Conservation (phyloP, 2,113 vertebrate species). For the Bambusicola thoracicus region DNA sequence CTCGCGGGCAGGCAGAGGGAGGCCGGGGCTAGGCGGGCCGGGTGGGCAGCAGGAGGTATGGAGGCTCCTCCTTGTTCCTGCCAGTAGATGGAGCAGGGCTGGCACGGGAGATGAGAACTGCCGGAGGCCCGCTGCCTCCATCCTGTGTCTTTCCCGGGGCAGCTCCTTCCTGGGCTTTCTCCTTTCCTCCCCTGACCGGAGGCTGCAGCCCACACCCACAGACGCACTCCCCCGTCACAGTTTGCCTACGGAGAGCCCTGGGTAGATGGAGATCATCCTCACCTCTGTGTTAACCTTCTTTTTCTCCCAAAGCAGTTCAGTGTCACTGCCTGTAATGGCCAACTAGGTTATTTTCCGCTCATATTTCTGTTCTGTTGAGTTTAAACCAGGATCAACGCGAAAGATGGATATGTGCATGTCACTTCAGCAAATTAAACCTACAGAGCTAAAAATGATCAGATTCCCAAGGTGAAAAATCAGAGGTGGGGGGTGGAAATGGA, state of each 20-base stretch:
- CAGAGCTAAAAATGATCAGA: constrained; percentile 3
- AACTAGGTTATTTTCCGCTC: not conserved
- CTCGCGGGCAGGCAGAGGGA: not conserved
- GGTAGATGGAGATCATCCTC: not conserved
- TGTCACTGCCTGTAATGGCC: not conserved
- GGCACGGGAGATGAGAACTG: not conserved
- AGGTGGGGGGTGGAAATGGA: not conserved
- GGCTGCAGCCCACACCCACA: not conserved
- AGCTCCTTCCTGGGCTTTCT: not conserved
- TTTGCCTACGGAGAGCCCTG: not conserved
- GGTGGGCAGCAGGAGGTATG: not conserved
- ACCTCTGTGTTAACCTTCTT: not conserved
- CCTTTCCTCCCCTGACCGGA: not conserved
- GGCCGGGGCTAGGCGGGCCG: not conserved
- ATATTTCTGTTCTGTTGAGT: not conserved
- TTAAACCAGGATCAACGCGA: not conserved
- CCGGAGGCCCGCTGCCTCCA: not conserved
- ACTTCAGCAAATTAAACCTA: not conserved
- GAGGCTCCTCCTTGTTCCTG: not conserved
- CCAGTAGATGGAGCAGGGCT: constrained; percentile 61
- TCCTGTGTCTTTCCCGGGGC: not conserved
- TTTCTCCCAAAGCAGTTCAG: not conserved
- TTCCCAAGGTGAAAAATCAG: not conserved
- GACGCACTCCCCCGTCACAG: not conserved
- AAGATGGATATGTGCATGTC: not conserved